Evolutionary conservation across 2,888 invertebrate genomes (phyloP).

Genomic region (Acanthoscelides obtectus): DNA sequence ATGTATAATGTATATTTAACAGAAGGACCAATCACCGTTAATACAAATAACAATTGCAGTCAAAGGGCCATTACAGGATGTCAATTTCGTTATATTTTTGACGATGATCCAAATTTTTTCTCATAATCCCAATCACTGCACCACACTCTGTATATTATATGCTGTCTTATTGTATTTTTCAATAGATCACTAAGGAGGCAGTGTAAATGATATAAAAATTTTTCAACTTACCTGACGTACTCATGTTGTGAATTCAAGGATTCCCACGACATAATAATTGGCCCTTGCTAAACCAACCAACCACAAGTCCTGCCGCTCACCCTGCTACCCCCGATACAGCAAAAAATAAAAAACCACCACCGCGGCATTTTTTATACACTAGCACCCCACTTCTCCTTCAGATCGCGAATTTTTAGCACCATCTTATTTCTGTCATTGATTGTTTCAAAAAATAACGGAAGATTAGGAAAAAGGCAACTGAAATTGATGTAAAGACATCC

Average conservation of each 20-base stretch:
- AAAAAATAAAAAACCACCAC: background rate
- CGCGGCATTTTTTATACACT: background rate
- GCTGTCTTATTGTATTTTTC: no score
- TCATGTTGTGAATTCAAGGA: constrained; percentile 77
- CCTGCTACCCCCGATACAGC: background rate
- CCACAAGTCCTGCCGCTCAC: constrained; percentile 1
- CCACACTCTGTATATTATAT: no score
- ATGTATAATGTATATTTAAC: no score
- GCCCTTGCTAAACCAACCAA: constrained; percentile 8
- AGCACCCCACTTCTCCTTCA: background rate
- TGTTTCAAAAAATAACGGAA: background rate
- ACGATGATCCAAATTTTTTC: background rate
- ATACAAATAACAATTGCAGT: no score
- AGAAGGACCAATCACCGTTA: no score
- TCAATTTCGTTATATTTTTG: background rate
- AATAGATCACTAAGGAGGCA: no score
- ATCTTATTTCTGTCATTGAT: background rate
- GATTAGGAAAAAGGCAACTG: background rate
- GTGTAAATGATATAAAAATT: no score
- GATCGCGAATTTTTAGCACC: background rate
- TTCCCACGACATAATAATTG: constrained; percentile 79
- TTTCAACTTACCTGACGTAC: constrained; percentile 65
- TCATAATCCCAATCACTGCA: background rate
- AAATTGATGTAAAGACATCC: background rate
- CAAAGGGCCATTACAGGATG: no score